Conservation (phyloP, 2,888 invertebrate genomes). For the Heliconius sara region DNA sequence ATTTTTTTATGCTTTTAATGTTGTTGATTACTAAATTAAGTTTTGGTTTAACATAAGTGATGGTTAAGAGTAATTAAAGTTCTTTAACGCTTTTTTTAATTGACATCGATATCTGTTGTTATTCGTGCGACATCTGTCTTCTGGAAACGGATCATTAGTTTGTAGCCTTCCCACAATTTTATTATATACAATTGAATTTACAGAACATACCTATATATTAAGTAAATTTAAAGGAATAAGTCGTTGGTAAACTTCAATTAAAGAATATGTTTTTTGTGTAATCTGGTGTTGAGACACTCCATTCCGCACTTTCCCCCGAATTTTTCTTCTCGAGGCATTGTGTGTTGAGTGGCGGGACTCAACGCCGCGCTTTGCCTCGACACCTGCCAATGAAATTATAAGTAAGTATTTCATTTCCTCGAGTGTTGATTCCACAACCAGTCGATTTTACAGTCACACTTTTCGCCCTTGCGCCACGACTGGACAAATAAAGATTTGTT, state of each 20-base stretch:
- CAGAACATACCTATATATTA: background rate
- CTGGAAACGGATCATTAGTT: constrained; percentile 49
- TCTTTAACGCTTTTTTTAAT: constrained; percentile 66
- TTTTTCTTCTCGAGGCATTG: no score
- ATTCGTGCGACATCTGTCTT: constrained; percentile 67
- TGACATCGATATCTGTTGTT: constrained; percentile 57
- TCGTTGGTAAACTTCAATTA: background rate
- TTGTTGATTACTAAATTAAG: background rate
- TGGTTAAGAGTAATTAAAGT: constrained; percentile 69
- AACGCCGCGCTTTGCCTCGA: no score
- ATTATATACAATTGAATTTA: constrained; percentile 22
- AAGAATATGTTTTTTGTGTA: no score
- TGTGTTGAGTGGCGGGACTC: no score
- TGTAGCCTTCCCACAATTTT: constrained; percentile 46
- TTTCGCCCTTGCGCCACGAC: no score
- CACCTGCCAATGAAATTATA: no score
- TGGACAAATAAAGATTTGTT: no score
- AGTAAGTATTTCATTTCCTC: no score
- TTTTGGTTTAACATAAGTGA: constrained; percentile 47
- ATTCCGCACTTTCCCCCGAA: no score
- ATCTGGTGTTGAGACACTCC: no score
- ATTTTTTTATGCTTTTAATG: background rate
- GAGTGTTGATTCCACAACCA: no score
- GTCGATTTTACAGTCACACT: no score
- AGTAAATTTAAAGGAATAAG: background rate